Base-by-base conservation (phyloP, 2,113 vertebrate genomes). In the Lamprologus lemairii region DNA sequence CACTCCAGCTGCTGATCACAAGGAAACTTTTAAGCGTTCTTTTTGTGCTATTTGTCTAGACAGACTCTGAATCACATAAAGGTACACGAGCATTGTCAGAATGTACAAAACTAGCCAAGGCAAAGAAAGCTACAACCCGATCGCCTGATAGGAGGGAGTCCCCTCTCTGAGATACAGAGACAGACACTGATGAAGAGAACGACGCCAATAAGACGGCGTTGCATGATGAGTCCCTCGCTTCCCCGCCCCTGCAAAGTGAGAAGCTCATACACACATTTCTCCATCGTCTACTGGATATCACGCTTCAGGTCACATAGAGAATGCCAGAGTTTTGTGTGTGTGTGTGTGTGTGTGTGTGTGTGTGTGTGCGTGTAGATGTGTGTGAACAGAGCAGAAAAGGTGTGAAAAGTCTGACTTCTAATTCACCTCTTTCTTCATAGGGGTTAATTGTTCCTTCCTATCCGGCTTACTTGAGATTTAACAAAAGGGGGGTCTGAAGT, bases 351-450 rank as follows among this genome's bases (percentile, higher is more conserved):
- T 87, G 51, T 35, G 51, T 14, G 71, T 40, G 54, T 2, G 51
- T 88, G 51, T n/a, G 51, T 14, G 71, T 42, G 54, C 1, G 33
- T 88, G 51, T 35, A 37, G 31, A 37, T 81, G 54, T 60, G 53
- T 16, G 73, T 47, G 21, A 4, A 14, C 23, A 71, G 68, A 81
- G 80, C 31, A 73, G 85, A 84, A 84, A 92, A 90, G 82, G 94
- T 94, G 95, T 95, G 91, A 95, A 95, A 93, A 90, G 86, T 92
- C 81, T 94, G 96, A 95, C 94, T 95, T 91, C 87, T 90, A 85
- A 88, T 95, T 95, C 95, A 93, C 91, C 95, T 94, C 80, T 75
- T 26, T 75, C 80, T 88, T 80, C 71, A 95, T 94, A 47, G 53
- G 95, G 94, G 94, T 84, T 87, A 63, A 92, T 96, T 96, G 93